Base-by-base conservation (phyloP, 2,888 invertebrate genomes). In the Chouioia cunea region DNA sequence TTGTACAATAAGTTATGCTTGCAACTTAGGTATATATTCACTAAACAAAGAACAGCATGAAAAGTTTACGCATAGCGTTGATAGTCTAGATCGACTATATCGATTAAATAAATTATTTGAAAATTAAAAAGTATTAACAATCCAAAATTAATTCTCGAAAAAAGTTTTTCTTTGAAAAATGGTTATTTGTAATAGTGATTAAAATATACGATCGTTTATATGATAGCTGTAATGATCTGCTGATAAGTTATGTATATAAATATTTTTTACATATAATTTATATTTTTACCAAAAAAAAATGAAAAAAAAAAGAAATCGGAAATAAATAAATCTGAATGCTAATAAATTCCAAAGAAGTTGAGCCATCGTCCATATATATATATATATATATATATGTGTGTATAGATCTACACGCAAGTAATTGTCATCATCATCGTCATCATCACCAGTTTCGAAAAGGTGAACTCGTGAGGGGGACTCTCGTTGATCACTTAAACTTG, bases 401-500 rank as follows among this genome's bases (percentile, higher is more conserved):
- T 16, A 10, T 18, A 52, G 6, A 2, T 3, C n/a, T 16, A 18
- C 20, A 52, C 20, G 18, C 14, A 20, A 10, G 20, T n/a, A 50
- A 22, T 20, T 20, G 52, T 53, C 18, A 27, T 6, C 27, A 6
- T 27, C 27, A 6, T 27, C 27, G 27, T 27, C 27, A 6, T 27
- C 27, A 6, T 27, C 27, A 6, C 6, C 6, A 27, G 27, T 27
- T 27, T 6, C 27, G 4, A 27, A 27, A 27, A 27, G 27, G 27
- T 27, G 27, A 27, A 27, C 27, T 27, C 27, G 27, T 6, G 53
- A 46, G 53, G 50, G 73, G 65, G 69, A 75, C 76, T 27, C 4
- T 76, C 70, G 77, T 60, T 77, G 78, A 79, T 80, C 80, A 81
- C 77, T 81, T 81, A 80, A 81, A 81, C 82, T 82, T 82, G 80